Base-by-base conservation (phyloP, 2,113 vertebrate genomes). In the Nicator chloris region DNA sequence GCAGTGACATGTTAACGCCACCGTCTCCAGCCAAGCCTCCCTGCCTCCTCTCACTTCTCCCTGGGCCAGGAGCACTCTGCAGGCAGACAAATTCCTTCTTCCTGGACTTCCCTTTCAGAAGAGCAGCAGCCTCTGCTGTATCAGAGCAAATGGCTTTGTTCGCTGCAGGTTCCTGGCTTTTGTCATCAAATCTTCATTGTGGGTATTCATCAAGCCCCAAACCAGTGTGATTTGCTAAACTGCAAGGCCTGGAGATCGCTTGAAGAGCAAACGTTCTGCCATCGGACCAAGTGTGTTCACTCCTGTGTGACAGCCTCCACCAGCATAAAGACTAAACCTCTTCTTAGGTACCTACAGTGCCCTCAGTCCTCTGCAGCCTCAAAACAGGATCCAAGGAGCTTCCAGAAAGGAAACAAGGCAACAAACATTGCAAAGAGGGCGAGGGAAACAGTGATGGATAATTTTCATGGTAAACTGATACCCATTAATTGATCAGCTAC, bases 281-380 rank as follows among this genome's bases (percentile, higher is more conserved):
- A 4, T 11, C 3, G 0, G 20, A 49, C 33, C 60, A 33, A 35
- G 27, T 1, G 2, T 9, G 26, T 11, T 82, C 54, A 6, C 63
- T 45, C 30, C 22, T 47, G 16, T 33, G 8, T 2, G 4, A 44
- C 27, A 44, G 49, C 40, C 49, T 78, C 73, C 73, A 51, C 16
- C 40, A 72, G 31, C n/a, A 45, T 37, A 30, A 42, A 49, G 18
- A 24, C 9, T 65, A 30, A 51, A 54, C 47, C 27, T 71, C 40
- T 0, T 0, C 26, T 42, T 27, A 23, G 49, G 33, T 35, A 42
- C 19, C 49, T 49, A 14, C 10, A 16, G 4, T 22, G 22, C 15
- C 33, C 23, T 51, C 50, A 11, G 42, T 35, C 39, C 59, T 66
- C 42, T 51, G 51, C n/a, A 71, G 39, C 45, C 56, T 81, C 86